Evolutionary conservation across 2,888 invertebrate species (phyloP), one percentile per base, ranked within the genome.

Genomic region (Aporophyla nigra): DNA sequence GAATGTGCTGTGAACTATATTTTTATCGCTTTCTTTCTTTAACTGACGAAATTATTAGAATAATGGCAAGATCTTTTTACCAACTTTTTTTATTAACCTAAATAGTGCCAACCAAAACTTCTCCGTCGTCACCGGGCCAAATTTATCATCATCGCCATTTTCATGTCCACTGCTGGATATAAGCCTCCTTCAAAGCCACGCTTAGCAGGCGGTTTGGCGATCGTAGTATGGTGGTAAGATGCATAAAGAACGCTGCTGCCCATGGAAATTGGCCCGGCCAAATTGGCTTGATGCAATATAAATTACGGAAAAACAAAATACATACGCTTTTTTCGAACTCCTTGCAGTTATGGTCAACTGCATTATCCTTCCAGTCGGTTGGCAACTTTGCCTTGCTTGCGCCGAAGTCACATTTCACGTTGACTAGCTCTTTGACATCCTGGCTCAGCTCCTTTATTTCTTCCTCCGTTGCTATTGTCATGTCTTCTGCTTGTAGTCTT

Each of bases 321-420:
- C 87, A 70, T 67, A 89, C 90, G 24, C 33, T 76, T 21, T 77
- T 84, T 4, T 85, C 83, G n/a, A 87, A 78, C 14, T 86, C 85
- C 27, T 76, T 81, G 72, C 89, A 89, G 27, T 86, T 78, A 54
- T 90, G 88, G 24, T 89, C 87, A 7, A 85, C 70, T 10, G 74
- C 62, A 43, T 83, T 87, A 24, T 90, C 89, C n/a, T 65, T 74
- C 89, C 91, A 90, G 27, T 80, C 70, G 2, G 78, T 74, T 0
- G 84, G 86, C 3, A 88, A 58, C 4, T 49, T 68, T 16, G 70
- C 46, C 19, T 76, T 81, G 16, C 46, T 61, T 5, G 76, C 63
- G 9, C 83, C 84, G 9, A 86, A 83, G 19, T 80, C 80, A 49
- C 90, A 90, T 7, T 86, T 87, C 0, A 78, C 71, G 70, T 90